These are phyloP conservation scores for Ormyrus nitidulus DNA, from an alignment of 2,888 invertebrate species.

Conservation along the genomic window DNA sequence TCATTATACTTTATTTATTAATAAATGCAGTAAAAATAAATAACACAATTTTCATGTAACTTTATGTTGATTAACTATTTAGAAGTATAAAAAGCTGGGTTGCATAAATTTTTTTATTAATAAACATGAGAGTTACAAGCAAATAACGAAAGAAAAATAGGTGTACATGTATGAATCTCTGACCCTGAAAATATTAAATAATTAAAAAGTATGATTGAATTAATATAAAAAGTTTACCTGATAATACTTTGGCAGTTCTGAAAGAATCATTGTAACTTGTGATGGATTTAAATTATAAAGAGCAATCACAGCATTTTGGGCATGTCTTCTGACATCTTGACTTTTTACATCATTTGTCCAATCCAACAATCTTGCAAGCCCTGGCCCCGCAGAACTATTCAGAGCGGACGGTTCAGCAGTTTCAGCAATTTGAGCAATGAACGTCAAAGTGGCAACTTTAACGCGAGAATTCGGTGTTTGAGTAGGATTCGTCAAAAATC, in stretches of 20 bases:
- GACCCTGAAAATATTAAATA: background rate
- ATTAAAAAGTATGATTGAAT: background rate
- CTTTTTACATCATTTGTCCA: constrained; percentile 84
- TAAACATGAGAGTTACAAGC: no score
- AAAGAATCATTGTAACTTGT: constrained; percentile 89
- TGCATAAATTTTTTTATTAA: no score
- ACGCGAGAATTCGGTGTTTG: constrained; percentile 93
- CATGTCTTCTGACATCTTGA: constrained; percentile 81
- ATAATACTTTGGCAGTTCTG: constrained; percentile 84
- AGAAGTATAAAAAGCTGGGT: no score
- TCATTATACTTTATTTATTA: background rate
- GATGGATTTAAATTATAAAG: constrained; percentile 94
- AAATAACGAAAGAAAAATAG: no score
- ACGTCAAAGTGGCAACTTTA: constrained; percentile 85
- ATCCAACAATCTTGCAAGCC: constrained; percentile 70
- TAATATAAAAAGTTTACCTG: constrained; percentile 68
- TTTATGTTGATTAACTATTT: no score
- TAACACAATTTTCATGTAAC: no score
- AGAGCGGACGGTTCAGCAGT: constrained; percentile 77
- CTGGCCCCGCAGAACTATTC: constrained; percentile 68
- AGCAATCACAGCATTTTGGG: constrained; percentile 84
- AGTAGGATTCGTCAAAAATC: constrained; percentile 92
- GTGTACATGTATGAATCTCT: no score
- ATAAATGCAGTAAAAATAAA: background rate
- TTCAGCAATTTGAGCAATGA: constrained; percentile 81